Evolutionary conservation across 2,113 vertebrate species (phyloP), one percentile per base, ranked within the genome.

Genomic region (Cisticola juncidis): DNA sequence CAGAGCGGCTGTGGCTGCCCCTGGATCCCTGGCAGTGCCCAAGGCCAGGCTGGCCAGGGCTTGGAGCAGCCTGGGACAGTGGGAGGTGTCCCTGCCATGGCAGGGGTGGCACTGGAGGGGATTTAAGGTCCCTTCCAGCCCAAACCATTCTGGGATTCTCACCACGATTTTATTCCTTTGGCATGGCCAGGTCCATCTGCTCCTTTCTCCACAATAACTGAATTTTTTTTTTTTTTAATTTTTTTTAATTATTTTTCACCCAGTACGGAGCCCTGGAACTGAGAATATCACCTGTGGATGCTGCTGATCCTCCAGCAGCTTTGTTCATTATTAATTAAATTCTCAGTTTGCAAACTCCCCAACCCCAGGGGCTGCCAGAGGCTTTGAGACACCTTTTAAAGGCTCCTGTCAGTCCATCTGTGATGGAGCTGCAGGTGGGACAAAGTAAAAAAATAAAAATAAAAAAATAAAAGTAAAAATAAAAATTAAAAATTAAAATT

Each of bases 121-220:
- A 2, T 68, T 36, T 36, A 7, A 66, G 20, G 31, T 35, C 25
- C 21, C 17, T 76, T 31, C 36, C 31, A 18, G 21, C 25, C 11
- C 4, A 8, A 77, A 45, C 28, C 54, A 45, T 69, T 45, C 38
- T 53, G 22, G 15, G 6, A 35, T 64, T 72, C 80, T 44, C 76
- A 8, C 31, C 1, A 5, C 0, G 0, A 3, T 85, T 60, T 56
- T 42, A 44, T 51, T 78, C 54, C 24, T 26, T 38, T 4, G 14
- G 11, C 8, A 0, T 6, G 15, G 35, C 57, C 48, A 48, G n/a
- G 26, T 72, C 60, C 54, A 0, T 36, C 62, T 86, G 53, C 40
- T 48, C 35, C 3, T 50, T 60, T n/a, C 51, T 33, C 14, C 50
- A 21, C 20, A 71, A 33, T 14, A 53, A 36, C 3, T 38, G 28